Evolutionary conservation across 2,797 vertebrate species (phyloP), one percentile per base, ranked within the genome.

Genomic region (Lutjanus campechanus): DNA sequence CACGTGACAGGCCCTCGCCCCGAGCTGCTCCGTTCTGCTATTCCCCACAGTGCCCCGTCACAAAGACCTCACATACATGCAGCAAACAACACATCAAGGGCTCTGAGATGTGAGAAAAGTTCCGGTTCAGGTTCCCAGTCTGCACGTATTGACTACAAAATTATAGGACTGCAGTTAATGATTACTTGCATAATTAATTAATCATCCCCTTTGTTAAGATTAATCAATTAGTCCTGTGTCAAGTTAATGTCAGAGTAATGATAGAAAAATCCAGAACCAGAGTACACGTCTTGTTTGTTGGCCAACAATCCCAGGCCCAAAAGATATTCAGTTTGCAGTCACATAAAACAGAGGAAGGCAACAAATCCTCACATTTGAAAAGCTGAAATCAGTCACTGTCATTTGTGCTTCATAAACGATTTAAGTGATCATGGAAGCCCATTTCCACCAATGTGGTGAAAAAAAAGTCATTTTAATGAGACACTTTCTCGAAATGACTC

Each of bases 41-140:
- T 60, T 82, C 92, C 77, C 85, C 43, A 19, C 53, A 36, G 78
- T 17, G 73, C 62, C n/a, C 73, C 74, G 75, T 79, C 86, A 83
- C 71, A 46, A 16, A 61, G 46, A 46, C 64, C 65, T 69, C 73
- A 83, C 68, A 86, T 50, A 55, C 62, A 83, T 55, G 56, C 46
- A 66, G 55, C 40, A 51, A 68, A 70, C 51, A 73, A 77, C 77
- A 75, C 9, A 76, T 72, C 41, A 55, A 64, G 46, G 51, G 51
- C 55, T 77, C 58, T 43, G 46, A 72, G 3, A 29, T 0, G 8
- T 64, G 47, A 6, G 36, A 70, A 62, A 61, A 36, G 40, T 11
- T 29, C 9, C 0, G 7, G n/a, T 50, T 58, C 36, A 60, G 15
- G 47, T 7, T 86, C 25, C 43, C 2, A 0, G 46, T 67, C 25